phyloP scores from a whole-genome alignment of 2,888 invertebrate genomes.

The Lithophane socia region DNA sequence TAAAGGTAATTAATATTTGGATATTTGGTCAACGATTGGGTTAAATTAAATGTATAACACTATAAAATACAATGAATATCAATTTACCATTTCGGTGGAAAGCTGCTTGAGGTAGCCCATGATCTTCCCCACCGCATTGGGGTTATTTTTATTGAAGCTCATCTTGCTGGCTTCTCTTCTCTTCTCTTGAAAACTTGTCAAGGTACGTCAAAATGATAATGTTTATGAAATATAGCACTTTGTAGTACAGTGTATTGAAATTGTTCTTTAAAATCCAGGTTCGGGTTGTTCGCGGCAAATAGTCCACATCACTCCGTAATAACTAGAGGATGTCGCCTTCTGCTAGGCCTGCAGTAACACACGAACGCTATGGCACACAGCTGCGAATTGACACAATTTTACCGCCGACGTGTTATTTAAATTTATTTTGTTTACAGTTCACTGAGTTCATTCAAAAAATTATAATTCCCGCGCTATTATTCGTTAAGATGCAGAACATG shows the following conservation, averaged over 20 bases:
- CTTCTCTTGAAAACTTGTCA: conserved; percentile 74
- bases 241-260: conserved; percentile 76
- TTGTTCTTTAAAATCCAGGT: conserved; percentile 84
- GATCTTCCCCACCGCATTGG: conserved; percentile 88
- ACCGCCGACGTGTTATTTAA: conserved; percentile 65
- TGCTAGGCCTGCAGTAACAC: conserved; percentile 59
- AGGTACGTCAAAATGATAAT: conserved; percentile 87
- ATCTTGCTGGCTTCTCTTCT: conserved; percentile 80
- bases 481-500: conserved; percentile 82
- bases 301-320: conserved; percentile 78
- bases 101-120: conserved; percentile 89
- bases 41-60: background rate
- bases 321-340: conserved; percentile 60
- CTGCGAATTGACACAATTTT: conserved; percentile 81
- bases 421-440: conserved; percentile 66
- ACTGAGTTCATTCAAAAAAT: conserved; percentile 75
- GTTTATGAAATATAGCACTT: conserved; percentile 81
- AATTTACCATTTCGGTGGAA: conserved; percentile 89
- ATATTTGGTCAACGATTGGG: background rate
- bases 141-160: conserved; percentile 90
- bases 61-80: conserved; percentile 3
- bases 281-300: conserved; percentile 79
- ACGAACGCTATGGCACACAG: conserved; percentile 69
- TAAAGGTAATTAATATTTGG: background rate
- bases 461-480: conserved; percentile 83